Base-by-base conservation (phyloP, 2,113 vertebrate genomes). In the Datnioides undecimradiatus region DNA sequence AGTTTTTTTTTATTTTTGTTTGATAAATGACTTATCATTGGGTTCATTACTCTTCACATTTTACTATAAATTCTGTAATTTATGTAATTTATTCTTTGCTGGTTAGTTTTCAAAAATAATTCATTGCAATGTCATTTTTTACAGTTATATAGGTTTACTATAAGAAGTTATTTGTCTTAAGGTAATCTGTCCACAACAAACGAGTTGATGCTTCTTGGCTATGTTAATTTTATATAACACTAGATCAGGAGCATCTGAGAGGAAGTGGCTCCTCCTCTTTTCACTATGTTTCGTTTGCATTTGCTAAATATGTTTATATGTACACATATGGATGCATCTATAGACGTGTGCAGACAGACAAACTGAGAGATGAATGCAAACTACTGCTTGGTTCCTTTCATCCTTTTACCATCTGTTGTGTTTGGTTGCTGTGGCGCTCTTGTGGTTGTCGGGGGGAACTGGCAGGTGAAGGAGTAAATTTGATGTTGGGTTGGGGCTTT, bases 361-460 rank as follows among this genome's bases (percentile, higher is more conserved):
- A 23, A 72, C 63, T 7, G 27, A n/a, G 43, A 67, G 36, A 58
- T 13, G 8, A 45, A 73, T 41, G 57, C 10, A 66, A 59, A 60
- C 34, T 48, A 1, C 3, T 38, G 21, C 31, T 55, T 7, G 19
- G 38, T 40, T 66, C 27, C 41, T 27, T 60, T 67, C 65, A 81
- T 69, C 51, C 8, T 55, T 58, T 45, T 43, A 27, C 62, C 25
- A 6, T 59, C 27, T 85, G 77, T 88, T 89, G 67, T 87, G 76
- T 85, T 90, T 71, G 51, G 74, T 87, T 90, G 74, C 81, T 57
- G 63, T 80, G 82, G 73, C 63, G 76, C 57, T 78, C 40, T 41
- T 27, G 71, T 1, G 54, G 79, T 69, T 73, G 58, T 76, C 16
- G 29, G 52, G 43, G 84, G 27, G 67, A 85, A 73, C 60, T 74